Percentiles rank a stretch among this genome's conserved stretches.
These are phyloP conservation scores for Brachylomia viminalis DNA, from an alignment of 2,888 invertebrate genomes.

Conservation along the genomic window DNA sequence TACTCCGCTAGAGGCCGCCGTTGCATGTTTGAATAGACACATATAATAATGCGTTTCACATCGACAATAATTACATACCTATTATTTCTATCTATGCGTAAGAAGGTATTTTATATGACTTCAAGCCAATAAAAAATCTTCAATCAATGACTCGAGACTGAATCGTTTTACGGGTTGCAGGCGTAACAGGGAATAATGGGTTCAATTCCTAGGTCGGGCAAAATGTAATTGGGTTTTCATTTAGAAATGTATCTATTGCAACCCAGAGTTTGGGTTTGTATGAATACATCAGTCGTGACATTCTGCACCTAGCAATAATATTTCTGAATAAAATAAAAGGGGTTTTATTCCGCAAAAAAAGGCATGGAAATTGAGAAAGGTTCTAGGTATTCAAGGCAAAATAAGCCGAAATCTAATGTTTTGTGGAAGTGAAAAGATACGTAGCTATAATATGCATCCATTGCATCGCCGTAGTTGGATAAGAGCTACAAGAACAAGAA, in stretches of 20 bases:
- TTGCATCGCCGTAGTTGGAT: slow-evolving; percentile 35
- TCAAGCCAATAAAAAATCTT: not conserved
- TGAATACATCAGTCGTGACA: not conserved
- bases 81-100: not conserved
- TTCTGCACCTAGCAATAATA: not conserved
- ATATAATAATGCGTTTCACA: slow-evolving; percentile 52
- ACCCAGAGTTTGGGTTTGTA: not conserved
- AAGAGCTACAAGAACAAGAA: not conserved
- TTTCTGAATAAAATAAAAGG: not conserved
- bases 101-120: slow-evolving; percentile 17
- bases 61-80: slow-evolving; percentile 39
- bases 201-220: not conserved
- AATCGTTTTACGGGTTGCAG: not conserved
- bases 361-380: not conserved
- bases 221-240: not conserved
- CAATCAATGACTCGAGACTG: not conserved
- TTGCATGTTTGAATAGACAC: slow-evolving; percentile 41
- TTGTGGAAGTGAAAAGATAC: not conserved
- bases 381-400: not conserved
- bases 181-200: not conserved
- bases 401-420: not conserved
- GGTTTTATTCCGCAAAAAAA: not conserved
- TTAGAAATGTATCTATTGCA: not conserved
- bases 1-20: slow-evolving; percentile 61
- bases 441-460: not conserved